phyloP scores from a whole-genome alignment of 2,113 vertebrate genomes.

The Pipra filicauda region DNA sequence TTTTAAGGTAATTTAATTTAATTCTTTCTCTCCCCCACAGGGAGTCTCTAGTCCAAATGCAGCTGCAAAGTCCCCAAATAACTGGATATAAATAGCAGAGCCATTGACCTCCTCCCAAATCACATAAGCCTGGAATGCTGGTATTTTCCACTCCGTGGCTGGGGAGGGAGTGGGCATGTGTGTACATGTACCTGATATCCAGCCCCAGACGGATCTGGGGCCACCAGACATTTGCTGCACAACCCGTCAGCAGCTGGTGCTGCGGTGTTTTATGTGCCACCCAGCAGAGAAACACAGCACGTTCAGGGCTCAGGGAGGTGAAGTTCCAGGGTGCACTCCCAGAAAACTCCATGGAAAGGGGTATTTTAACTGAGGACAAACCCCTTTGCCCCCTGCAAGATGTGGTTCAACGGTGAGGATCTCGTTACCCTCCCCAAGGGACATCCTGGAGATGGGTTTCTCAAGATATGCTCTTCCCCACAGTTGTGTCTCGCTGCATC shows the following conservation, averaged over 20 bases:
- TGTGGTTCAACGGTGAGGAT: fast-evolving
- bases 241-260: not conserved
- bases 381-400: not conserved
- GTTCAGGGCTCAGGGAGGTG: not conserved
- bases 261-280: fast-evolving
- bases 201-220: not conserved
- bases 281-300: fast-evolving
- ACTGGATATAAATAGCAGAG: conserved; percentile 27
- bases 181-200: not conserved
- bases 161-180: not conserved
- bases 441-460: not conserved
- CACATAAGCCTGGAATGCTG: conserved; percentile 44
- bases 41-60: not conserved
- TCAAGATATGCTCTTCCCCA: not conserved
- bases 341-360: not conserved
- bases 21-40: not conserved
- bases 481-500: not conserved
- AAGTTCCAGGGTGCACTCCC: fast-evolving
- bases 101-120: not conserved
- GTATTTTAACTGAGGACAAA: not conserved
- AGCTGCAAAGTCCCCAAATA: conserved; percentile 21
- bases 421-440: not conserved
- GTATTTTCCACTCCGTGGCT: not conserved
- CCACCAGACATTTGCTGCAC: not conserved
- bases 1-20: not conserved